Base-by-base conservation (phyloP, 2,113 vertebrate genomes). In the Uria lomvia region DNA sequence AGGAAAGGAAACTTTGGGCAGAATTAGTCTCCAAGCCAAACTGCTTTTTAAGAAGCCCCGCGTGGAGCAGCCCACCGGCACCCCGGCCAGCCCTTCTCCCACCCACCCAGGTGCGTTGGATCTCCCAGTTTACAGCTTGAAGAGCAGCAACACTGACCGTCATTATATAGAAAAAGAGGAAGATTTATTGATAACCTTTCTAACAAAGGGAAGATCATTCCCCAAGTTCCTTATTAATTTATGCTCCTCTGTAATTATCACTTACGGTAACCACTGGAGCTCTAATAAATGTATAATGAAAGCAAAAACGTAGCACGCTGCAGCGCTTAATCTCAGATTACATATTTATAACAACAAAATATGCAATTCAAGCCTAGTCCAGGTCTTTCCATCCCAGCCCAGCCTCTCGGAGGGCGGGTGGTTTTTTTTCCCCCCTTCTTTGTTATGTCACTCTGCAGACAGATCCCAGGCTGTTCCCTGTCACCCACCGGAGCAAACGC, bases 381-480 rank as follows among this genome's bases (percentile, higher is more conserved):
- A 97, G 98, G 96, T 96, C 98, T 98, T 95, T 98, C 98, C 88
- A 95, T 90, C 93, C 50, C 94, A 96, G 95, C 97, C 95, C 98
- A 97, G 95, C 95, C 90, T 97, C 98, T 98, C 96, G 32, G 68
- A 81, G 92, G 86, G 60, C 38, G 11, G 47, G 23, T 45, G 0
- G 3, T 29, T 77, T 88, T 83, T 95, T 91, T 85, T 70, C 97
- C 86, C 97, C 97, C 98, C 98, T 98, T 96, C 98, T 98, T 99
- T 98, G 98, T 99, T 98, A 98, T 99, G 99, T 99, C 98, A 99
- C 97, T 97, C 97, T 90, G 97, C 98, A 99, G 99, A 99, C 99
- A 99, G 99, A 99, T 99, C 98, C 98, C 98, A 98, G 98, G 98
- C 99, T 99, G 98, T 98, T 98, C 98, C 98, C 98, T 99, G 99